Percentiles rank a stretch among this genome's conserved stretches.
Evolutionary conservation across 2,797 vertebrate species (phyloP).

Genomic region (Emys orbicularis): DNA sequence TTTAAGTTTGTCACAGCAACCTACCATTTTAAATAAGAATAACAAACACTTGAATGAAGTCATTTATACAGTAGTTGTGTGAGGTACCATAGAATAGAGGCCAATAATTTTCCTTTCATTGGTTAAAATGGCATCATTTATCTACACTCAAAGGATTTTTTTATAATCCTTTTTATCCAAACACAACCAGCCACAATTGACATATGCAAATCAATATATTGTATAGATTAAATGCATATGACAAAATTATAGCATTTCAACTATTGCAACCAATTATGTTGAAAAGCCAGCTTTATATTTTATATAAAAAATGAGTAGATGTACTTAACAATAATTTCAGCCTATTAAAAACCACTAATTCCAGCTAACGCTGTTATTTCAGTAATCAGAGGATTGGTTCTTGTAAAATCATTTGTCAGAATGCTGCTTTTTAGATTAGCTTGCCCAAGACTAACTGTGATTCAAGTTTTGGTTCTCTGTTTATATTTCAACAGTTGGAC

Average conservation of each 20-base stretch:
- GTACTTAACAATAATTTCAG: not conserved
- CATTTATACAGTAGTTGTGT: not conserved
- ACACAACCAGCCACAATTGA: conserved; percentile 10
- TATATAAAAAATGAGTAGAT: not conserved
- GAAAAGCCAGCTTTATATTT: conserved; percentile 30
- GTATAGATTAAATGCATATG: not conserved
- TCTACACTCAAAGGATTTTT: conserved; percentile 2
- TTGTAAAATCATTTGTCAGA: conserved; percentile 25
- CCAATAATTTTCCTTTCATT: not conserved
- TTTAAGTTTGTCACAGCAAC: not conserved
- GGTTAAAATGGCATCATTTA: not conserved
- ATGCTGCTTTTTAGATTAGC: not conserved
- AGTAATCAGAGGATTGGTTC: conserved; percentile 10
- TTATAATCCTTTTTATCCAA: conserved; percentile 24
- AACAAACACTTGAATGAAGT: not conserved
- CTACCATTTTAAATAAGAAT: not conserved
- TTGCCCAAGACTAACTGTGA: conserved; percentile 16
- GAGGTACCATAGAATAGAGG: not conserved
- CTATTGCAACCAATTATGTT: not conserved
- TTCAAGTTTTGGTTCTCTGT: not conserved
- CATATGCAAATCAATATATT: not conserved
- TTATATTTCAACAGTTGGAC: not conserved
- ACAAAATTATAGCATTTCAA: conserved; percentile 22
- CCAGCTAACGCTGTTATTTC: not conserved
- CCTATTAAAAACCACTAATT: conserved; percentile 19